Base-by-base conservation (phyloP, 2,113 vertebrate genomes). In the Recurvirostra avosetta region DNA sequence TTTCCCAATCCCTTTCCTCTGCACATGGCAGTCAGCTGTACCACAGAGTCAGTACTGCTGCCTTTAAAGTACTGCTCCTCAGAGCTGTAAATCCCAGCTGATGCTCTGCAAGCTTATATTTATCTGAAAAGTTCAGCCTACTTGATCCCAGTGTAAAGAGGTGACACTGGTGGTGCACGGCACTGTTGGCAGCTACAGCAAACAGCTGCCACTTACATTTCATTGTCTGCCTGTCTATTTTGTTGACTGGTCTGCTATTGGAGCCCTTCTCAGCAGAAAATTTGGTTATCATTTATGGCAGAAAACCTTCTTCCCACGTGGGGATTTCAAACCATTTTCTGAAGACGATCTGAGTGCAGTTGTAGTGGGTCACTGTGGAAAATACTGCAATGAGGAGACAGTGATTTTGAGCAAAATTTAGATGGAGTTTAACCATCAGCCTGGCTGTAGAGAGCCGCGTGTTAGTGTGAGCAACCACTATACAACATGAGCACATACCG, bases 51-150 rank as follows among this genome's bases (percentile, higher is more conserved):
- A 91, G 73, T 50, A 66, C 40, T 43, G 41, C 22, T 80, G 3
- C 47, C 66, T 85, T 65, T 80, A 82, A 65, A 80, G 38, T 68
- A 66, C 32, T 67, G 27, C 52, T 92, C 40, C 36, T 75, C 41
- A 65, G 43, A 85, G 55, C 88, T 89, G 45, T 78, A 95, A 97
- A 96, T 96, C 76, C 86, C 86, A 83, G 40, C 32, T 86, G 92
- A 88, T 45, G 58, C 11, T 94, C 71, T 78, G 56, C 47, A 75
- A 95, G 27, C 38, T 96, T 65, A 11, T 36, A 66, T 34, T 40
- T 66, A 41, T 27, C 82, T 83, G 82, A 67, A 86, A 95, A 78
- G 6, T 91, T 84, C 74, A 93, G 67, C 41, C 86, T 95, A 43
- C 34, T 92, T 90, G 88, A 94, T 86, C 76, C 63, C 63, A 59